Evolutionary conservation across 2,888 invertebrate species (phyloP).

Genomic region (Hesperia comma): DNA sequence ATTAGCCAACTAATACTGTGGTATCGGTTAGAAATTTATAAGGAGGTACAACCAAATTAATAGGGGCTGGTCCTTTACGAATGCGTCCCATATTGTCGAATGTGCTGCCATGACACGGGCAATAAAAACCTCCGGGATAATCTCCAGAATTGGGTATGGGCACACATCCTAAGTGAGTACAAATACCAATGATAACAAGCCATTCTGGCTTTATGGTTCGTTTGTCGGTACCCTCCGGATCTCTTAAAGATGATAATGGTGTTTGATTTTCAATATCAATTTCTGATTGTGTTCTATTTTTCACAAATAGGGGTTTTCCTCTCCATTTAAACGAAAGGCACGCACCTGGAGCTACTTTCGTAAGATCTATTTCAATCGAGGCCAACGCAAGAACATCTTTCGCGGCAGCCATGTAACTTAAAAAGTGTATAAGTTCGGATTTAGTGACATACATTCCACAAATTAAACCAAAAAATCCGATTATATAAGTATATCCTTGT

Average conservation of each 20-base stretch:
- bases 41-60: slow-evolving; percentile 88
- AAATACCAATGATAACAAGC: slow-evolving; percentile 91
- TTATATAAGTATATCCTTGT: slow-evolving; percentile 76
- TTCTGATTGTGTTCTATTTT: slow-evolving; percentile 86
- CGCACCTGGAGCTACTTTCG: slow-evolving; percentile 87
- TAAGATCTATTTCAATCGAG: slow-evolving; percentile 89
- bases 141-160: slow-evolving; percentile 89
- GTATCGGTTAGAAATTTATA: slow-evolving; percentile 81
- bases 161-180: slow-evolving; percentile 93
- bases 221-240: slow-evolving; percentile 88
- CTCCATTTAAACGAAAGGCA: slow-evolving; percentile 90
- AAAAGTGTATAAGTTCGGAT: slow-evolving; percentile 80
- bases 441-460: slow-evolving; percentile 86
- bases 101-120: slow-evolving; percentile 93
- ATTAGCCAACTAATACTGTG: slow-evolving; percentile 81
- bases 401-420: slow-evolving; percentile 85
- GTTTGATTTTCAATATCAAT: slow-evolving; percentile 86
- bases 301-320: slow-evolving; percentile 92
- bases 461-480: slow-evolving; percentile 82
- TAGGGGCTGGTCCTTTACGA: slow-evolving; percentile 90
- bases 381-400: slow-evolving; percentile 91
- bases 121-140: slow-evolving; percentile 88
- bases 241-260: slow-evolving; percentile 85
- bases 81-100: slow-evolving; percentile 90
- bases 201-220: slow-evolving; percentile 88